phyloP scores from a whole-genome alignment of 2,797 vertebrate genomes.

The Neosalanx taihuensis region DNA sequence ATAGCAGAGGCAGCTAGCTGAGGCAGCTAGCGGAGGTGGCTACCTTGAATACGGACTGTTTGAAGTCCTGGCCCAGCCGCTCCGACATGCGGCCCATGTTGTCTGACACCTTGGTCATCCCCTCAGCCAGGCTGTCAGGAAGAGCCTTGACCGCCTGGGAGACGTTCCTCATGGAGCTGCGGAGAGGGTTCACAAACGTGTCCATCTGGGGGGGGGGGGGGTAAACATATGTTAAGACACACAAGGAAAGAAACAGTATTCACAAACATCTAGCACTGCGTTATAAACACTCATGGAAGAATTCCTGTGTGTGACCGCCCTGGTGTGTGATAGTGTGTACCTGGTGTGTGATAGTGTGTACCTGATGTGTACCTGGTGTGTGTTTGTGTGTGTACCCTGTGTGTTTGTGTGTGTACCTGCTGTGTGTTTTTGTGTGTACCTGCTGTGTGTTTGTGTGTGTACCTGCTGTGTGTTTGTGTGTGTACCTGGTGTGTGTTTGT shows the following conservation, averaged over 20 bases:
- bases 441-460: conserved; percentile 4
- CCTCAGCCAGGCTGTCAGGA: conserved; percentile 96
- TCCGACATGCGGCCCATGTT: conserved; percentile 99
- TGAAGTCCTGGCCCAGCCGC: conserved; percentile 94
- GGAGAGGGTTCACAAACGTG: conserved; percentile 97
- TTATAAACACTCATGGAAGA: no score
- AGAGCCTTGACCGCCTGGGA: conserved; percentile 96
- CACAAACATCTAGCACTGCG: no score
- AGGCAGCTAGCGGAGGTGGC: conserved; percentile 4
- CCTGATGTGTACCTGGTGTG: conserved; percentile 67
- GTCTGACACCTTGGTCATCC: conserved; percentile 97
- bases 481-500: not conserved
- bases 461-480: conserved; percentile 82
- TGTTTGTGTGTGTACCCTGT: conserved; percentile 70
- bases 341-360: not conserved
- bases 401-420: conserved; percentile 47
- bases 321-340: not conserved
- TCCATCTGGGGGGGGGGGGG: conserved; percentile 81
- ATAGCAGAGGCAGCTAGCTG: not conserved
- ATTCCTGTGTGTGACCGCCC: no score
- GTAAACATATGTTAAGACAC: no score
- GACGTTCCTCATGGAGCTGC: conserved; percentile 98
- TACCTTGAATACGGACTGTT: conserved; percentile 98
- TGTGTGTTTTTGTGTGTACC: not conserved
- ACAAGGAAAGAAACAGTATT: no score